These are phyloP conservation scores for Coilia nasus DNA, from an alignment of 2,797 vertebrate species.

Conservation along the genomic window DNA sequence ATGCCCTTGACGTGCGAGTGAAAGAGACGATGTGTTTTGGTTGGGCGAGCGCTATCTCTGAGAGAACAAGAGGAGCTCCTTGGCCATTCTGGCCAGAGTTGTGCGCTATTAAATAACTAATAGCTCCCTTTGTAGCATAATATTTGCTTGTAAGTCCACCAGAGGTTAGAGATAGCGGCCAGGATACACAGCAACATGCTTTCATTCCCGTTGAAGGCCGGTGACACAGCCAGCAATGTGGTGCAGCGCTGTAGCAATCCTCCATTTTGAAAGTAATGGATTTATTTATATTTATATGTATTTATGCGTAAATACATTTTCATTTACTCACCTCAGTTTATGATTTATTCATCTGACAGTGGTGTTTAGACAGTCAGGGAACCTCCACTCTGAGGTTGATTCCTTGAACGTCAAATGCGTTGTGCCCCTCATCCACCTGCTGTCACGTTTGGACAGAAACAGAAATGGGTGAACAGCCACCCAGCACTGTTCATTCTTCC, in stretches of 20 bases:
- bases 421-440: background rate
- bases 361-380: background rate
- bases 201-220: background rate
- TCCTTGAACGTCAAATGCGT: background rate
- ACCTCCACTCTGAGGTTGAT: background rate
- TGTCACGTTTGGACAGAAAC: slow-evolving; percentile 3
- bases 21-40: slow-evolving; percentile 32
- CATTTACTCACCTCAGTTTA: background rate
- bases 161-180: background rate
- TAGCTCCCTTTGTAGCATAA: slow-evolving; percentile 6
- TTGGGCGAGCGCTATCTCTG: slow-evolving; percentile 37
- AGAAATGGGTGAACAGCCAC: background rate
- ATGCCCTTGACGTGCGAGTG: slow-evolving; percentile 39
- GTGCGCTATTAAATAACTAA: slow-evolving; percentile 8
- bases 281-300: background rate
- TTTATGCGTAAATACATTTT: background rate
- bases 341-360: background rate
- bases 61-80: slow-evolving; percentile 2
- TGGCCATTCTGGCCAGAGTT: background rate
- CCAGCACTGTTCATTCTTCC: slow-evolving; percentile 5
- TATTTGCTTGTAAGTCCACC: background rate
- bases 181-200: background rate
- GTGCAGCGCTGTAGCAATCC: background rate
- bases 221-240: background rate
- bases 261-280: background rate